These are phyloP conservation scores for Sander lucioperca DNA, from an alignment of 2,113 vertebrate genomes.

Conservation along the genomic window DNA sequence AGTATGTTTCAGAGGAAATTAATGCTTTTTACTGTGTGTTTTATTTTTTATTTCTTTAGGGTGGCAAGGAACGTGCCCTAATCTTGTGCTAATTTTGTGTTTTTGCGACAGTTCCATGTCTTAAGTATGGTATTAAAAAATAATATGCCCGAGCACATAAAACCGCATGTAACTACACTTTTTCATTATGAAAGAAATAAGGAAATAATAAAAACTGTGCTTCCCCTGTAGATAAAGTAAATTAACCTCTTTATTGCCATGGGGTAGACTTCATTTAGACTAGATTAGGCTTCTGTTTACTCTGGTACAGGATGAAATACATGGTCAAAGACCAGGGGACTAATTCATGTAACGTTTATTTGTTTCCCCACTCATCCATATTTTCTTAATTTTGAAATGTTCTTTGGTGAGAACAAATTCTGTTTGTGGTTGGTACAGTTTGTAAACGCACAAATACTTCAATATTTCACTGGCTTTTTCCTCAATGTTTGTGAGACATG, in stretches of 20 bases:
- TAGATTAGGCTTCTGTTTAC: conserved; percentile 44
- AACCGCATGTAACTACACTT: conserved; percentile 53
- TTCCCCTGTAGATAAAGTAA: conserved; percentile 66
- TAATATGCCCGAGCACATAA: conserved; percentile 38
- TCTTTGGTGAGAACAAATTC: background rate
- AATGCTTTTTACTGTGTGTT: conserved; percentile 33
- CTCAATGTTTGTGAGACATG: background rate
- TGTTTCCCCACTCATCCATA: background rate
- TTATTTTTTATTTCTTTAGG: conserved; percentile 14
- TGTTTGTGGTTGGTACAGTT: background rate
- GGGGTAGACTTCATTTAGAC: conserved; percentile 42
- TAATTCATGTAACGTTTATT: conserved; percentile 1
- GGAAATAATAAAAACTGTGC: conserved; percentile 49
- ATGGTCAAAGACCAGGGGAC: conserved; percentile 18
- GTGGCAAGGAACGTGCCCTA: conserved; percentile 6
- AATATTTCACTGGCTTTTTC: background rate
- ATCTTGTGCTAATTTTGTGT: conserved; percentile 31
- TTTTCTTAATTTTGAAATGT: background rate
- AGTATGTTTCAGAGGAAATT: conserved; percentile 50
- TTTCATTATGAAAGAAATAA: conserved; percentile 63
- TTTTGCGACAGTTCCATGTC: conserved; percentile 24
- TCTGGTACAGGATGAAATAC: conserved; percentile 14
- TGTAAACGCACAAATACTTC: background rate
- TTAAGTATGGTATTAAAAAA: conserved; percentile 37
- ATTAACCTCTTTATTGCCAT: conserved; percentile 68